Evolutionary conservation across 2,888 invertebrate species (phyloP).

Genomic region (Linnaemya tessellans): DNA sequence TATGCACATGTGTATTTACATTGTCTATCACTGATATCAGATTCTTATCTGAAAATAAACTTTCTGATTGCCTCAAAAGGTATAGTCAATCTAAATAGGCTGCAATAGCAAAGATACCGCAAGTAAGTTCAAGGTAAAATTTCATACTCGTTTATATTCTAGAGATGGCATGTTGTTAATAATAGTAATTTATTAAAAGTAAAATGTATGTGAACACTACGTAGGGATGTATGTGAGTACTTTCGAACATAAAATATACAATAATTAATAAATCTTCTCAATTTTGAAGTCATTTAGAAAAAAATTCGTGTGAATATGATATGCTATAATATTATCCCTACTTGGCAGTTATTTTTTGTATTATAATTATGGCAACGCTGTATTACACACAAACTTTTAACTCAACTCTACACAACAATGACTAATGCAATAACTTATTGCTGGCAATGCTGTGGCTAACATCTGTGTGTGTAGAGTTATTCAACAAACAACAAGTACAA

Average conservation of each 20-base stretch:
- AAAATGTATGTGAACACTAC: neutral
- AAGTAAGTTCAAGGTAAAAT: slow-evolving; percentile 47
- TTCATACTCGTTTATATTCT: neutral
- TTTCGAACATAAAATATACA: no score
- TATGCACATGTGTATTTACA: neutral
- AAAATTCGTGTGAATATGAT: no score
- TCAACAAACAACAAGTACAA: slow-evolving; percentile 24
- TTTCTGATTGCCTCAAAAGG: neutral
- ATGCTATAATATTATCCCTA: no score
- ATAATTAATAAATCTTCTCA: no score
- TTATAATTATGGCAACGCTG: no score
- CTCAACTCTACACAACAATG: neutral
- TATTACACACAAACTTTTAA: no score
- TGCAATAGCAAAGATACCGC: neutral
- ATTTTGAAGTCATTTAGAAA: no score
- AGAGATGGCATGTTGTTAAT: no score
- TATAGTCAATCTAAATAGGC: neutral
- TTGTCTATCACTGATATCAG: neutral
- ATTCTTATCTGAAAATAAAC: slow-evolving; percentile 19
- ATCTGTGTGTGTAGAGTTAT: slow-evolving; percentile 35
- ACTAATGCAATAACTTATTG: neutral
- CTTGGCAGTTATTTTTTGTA: no score
- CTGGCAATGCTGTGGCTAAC: slow-evolving; percentile 26
- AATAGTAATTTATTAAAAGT: no score
- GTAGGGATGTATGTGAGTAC: no score